Evolutionary conservation across 2,113 vertebrate species (phyloP), one percentile per base, ranked within the genome.

Genomic region (Hucho hucho): DNA sequence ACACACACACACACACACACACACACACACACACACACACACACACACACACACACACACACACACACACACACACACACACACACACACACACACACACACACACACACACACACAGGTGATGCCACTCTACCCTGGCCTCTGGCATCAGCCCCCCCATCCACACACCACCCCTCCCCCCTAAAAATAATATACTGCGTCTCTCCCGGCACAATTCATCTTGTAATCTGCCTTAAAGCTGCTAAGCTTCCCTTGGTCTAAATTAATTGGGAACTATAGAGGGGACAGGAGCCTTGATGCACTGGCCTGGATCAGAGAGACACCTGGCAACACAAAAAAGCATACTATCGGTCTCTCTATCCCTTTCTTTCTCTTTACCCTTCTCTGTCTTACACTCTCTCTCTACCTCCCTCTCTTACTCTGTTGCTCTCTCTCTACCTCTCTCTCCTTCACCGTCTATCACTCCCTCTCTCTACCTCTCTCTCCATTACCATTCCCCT

Each of bases 181-280:
- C 81, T 80, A 80, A 88, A 85, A 82, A 91, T 84, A 87, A 90
- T 88, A 82, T 83, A 86, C 72, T 49, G 79, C 64, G 24, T 49
- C 76, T 75, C 49, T 25, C 80, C 61, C 64, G 1, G 72, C 59
- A 84, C 84, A 77, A 76, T 88, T 86, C 88, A 83, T 90, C 88
- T 80, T 90, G 85, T 88, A 91, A 91, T 90, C 89, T 77, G 66
- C 81, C 80, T 81, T 86, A 83, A 88, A 81, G 81, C 84, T 79
- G 83, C 86, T 90, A 84, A 90, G 87, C 89, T 84, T 87, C 73
- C 49, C 72, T 76, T 80, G 86, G 84, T 79, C 75, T 70, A 79
- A 91, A 90, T 78, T 69, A 86, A 89, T 80, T 79, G 84, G 83
- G 76, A 82, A 75, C 78, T 81, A 84, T 78, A 73, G 83, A 68